Evolutionary conservation across 2,113 vertebrate species (phyloP).

Genomic region (Mus musculus): GRCm39 chr4:59427501-59428000

Average conservation of each 20-base stretch:
- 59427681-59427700: conserved; percentile 57
- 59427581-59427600: neutral
- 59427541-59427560: neutral
- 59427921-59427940: neutral
- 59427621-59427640: conserved; percentile 43
- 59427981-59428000: conserved; percentile 96
- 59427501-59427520: neutral
- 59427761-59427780: neutral
- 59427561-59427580: neutral
- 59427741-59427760: neutral
- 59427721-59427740: conserved; percentile 26
- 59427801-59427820: neutral
- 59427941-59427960: conserved; percentile 91
- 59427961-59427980: conserved; percentile 94
- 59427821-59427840: conserved; percentile 15
- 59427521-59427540: neutral
- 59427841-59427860: conserved; percentile 48
- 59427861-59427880: neutral
- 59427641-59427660: neutral
- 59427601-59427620: neutral
- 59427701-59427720: conserved; percentile 33
- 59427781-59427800: conserved; percentile 13
- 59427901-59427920: neutral
- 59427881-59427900: neutral
- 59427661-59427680: conserved; percentile 53